Evolutionary conservation across 2,113 vertebrate species (phyloP), one percentile per base, ranked within the genome.

Genomic region (Dromas ardeola): DNA sequence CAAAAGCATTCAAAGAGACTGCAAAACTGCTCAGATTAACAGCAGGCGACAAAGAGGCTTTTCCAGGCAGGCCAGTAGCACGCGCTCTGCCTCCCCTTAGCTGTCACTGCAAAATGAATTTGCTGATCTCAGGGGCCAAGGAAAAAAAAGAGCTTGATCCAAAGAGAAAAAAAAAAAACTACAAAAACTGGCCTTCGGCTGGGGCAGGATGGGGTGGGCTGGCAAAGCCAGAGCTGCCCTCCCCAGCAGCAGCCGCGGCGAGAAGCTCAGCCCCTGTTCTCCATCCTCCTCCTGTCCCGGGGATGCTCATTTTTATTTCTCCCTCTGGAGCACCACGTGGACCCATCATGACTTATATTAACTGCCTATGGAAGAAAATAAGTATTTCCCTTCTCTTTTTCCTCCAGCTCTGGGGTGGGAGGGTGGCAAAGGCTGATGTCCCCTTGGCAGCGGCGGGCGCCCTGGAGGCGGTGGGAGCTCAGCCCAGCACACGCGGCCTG

Each of bases 1-100:
- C 91, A 80, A 88, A 93, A 93, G 86, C 84, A 8, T 4, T 47
- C 78, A 61, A 27, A 84, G 86, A 91, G 70, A 5, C 78, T 93
- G 78, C 62, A 87, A 58, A 94, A 45, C 73, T 32, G 63, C 71
- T 89, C 70, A 10, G 84, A 73, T 86, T 70, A 95, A n/a, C 81
- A 80, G 87, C 89, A 70, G 86, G 62, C 0, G 0, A 79, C 84
- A 88, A 62, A 93, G 80, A 42, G 50, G 62, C 74, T 94, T 90
- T 86, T 36, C 58, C 22, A 61, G 79, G 36, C 70, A 55, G 89
- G 42, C 38, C 11, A 4, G 38, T 3, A 49, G 55, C 73, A 34
- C 53, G 29, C 0, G 0, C 40, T 47, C 81, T 94, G 81, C 86
- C 40, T 56, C 67, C 58, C 81, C 25, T 19, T 10, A 23, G 63